phyloP scores from a whole-genome alignment of 2,797 vertebrate genomes.

The Australoheros facetus region DNA sequence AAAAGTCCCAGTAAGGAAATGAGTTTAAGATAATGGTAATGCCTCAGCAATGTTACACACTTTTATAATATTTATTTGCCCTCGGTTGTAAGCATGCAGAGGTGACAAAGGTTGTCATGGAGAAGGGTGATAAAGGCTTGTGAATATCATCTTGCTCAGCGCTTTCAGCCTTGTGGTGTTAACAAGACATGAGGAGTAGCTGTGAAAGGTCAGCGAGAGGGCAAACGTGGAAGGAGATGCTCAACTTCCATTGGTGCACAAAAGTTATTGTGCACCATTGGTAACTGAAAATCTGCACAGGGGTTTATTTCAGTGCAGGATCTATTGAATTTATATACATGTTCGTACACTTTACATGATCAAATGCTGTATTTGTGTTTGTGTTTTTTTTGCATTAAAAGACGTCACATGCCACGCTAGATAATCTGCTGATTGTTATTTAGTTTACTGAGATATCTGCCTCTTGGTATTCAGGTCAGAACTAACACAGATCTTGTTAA shows the following conservation, averaged over 20 bases:
- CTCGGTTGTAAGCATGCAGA: neutral
- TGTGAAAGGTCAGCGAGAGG: constrained; percentile 63
- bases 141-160: constrained; percentile 75
- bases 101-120: constrained; percentile 20
- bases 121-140: constrained; percentile 59
- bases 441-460: constrained; percentile 53
- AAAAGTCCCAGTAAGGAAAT: neutral
- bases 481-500: constrained; percentile 66
- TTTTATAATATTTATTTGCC: neutral
- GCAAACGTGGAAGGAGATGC: constrained; percentile 45
- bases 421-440: constrained; percentile 40
- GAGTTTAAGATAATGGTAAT: neutral
- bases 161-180: constrained; percentile 47
- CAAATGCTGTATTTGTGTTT: neutral
- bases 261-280: neutral
- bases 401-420: constrained; percentile 11
- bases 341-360: neutral
- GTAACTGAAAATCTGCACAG: neutral
- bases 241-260: constrained; percentile 20
- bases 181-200: constrained; percentile 49
- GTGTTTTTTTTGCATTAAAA: neutral
- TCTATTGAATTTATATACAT: neutral
- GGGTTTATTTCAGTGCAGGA: neutral
- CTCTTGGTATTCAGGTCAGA: constrained; percentile 63
- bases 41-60: neutral